These are phyloP conservation scores for Hyaena hyaena DNA, from an alignment of 2,113 vertebrate species.

Conservation along the genomic window DNA sequence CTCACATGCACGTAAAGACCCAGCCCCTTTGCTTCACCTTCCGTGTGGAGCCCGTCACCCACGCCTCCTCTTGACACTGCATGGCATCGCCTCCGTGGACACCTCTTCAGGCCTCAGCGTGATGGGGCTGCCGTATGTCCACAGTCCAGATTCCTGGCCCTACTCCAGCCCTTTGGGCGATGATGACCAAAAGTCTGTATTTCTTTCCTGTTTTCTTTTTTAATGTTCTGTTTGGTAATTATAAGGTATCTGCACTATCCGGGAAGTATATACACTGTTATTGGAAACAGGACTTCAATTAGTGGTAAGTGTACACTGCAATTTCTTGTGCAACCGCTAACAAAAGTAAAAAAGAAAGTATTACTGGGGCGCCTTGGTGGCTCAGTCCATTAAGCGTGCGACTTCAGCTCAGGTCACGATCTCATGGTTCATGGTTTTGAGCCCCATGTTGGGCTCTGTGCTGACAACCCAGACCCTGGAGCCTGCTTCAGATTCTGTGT, in stretches of 20 bases:
- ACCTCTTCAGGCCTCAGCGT: background rate
- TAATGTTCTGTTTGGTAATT: background rate
- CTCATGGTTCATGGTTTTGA: no score
- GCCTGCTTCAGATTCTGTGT: no score
- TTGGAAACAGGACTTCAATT: background rate
- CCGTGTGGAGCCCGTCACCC: accelerated
- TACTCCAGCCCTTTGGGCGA: background rate
- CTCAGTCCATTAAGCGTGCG: no score
- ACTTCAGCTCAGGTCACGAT: no score
- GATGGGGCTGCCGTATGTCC: background rate
- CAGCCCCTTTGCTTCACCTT: background rate
- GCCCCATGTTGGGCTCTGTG: no score
- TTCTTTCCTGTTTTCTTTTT: background rate
- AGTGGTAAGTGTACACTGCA: no score
- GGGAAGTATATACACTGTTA: background rate
- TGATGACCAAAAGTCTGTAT: background rate
- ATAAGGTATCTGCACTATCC: background rate
- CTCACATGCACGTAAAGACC: accelerated
- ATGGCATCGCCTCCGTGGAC: no score
- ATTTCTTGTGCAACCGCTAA: background rate
- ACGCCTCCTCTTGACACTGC: accelerated
- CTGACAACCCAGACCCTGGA: no score
- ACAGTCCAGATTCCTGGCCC: background rate
- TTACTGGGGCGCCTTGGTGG: no score
- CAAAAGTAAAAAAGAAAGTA: background rate